phyloP scores from a whole-genome alignment of 2,888 invertebrate genomes.

The Tetragnatha montana region DNA sequence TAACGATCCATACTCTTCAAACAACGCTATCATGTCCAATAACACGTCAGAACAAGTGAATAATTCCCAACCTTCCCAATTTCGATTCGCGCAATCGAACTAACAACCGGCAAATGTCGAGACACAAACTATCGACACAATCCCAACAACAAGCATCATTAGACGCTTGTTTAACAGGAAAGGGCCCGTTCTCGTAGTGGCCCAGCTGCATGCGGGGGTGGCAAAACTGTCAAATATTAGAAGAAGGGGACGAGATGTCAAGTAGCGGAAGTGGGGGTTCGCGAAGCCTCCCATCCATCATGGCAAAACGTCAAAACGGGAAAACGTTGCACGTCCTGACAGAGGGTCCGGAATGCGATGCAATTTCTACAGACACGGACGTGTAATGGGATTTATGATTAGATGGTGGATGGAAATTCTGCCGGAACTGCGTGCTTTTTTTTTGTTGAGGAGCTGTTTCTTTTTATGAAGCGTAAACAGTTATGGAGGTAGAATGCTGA shows the following conservation, averaged over 20 bases:
- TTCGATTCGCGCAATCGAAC: no score
- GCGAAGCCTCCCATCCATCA: slow-evolving; percentile 60
- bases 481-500: no score
- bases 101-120: no score
- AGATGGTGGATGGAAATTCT: neutral
- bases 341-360: slow-evolving; percentile 5
- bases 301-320: slow-evolving; percentile 39
- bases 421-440: neutral
- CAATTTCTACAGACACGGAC: slow-evolving; percentile 23
- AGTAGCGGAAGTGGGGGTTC: slow-evolving; percentile 44
- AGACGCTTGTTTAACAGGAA: neutral
- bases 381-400: slow-evolving; percentile 15
- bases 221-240: slow-evolving; percentile 40
- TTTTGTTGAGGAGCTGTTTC: neutral
- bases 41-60: no score
- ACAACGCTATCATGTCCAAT: no score
- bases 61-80: no score
- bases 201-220: neutral
- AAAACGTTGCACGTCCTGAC: neutral
- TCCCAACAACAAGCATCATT: neutral
- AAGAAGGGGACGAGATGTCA: slow-evolving; percentile 28
- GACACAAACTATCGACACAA: no score
- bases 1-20: no score
- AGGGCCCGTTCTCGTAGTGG: neutral
- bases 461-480: neutral